Base-by-base conservation (phyloP, 2,888 invertebrate species). In the Elegia similella region DNA sequence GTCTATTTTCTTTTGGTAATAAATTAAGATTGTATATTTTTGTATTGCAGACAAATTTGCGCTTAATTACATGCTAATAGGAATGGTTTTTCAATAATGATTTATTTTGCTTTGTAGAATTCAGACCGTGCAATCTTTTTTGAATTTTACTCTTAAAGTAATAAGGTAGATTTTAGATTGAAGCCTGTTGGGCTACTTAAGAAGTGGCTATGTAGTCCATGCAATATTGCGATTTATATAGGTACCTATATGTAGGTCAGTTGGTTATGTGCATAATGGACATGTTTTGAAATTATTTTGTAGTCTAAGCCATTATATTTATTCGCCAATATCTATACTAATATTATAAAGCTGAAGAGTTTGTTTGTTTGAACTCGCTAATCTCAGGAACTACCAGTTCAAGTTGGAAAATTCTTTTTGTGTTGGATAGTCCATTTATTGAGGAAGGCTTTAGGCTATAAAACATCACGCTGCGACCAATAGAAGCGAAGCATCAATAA, bases 171-270 rank as follows among this genome's bases (percentile, higher is more conserved):
- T 8, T 32, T 48, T 32, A 0, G 15, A 48, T 32, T 48, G 48
- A 10, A 8, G 6, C 10, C 0, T 15, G 8, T 29, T 29, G 48
- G 15, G 32, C 47, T 32, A 48, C 32, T 29, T 32, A 12, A n/a
- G n/a, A n/a, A n/a, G 7, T 15, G 29, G 30, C 30, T 13, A 13
- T 32, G 23, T 47, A 7, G 32, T 32, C 15, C 30, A 13, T 15
- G 32, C 15, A 32, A 13, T 38, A 38, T 38, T 48, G 48, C 32
- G 32, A 48, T 48, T 30, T 48, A 30, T 47, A 23, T 30, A n/a
- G 30, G 23, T 32, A 7, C 7, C 15, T 48, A 48, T 32, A 48
- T 48, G 48, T 48, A 15, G 48, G 48, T 32, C 47, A 38, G 38
- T 38, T 38, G 38, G 38, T n/a, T n/a, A 5, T 38, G 12, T 38